Percentiles rank a stretch among this genome's conserved stretches.
Conservation (phyloP, 2,797 vertebrate species). For the Merluccius polli region DNA sequence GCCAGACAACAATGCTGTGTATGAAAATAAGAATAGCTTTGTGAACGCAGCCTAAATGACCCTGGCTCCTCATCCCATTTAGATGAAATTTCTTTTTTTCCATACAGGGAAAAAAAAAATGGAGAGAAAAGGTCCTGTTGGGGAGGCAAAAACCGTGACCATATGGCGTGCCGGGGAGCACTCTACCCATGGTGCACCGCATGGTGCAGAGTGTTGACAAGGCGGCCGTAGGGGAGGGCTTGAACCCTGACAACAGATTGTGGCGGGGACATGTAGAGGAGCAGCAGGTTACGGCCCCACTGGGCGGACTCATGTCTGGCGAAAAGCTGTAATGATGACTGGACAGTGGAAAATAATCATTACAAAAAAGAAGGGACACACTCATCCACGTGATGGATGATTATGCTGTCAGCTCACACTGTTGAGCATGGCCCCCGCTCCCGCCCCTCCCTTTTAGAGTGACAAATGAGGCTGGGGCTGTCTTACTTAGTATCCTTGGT, state of each 20-base stretch:
- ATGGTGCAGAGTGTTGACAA: slow-evolving; percentile 17
- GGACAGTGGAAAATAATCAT: neutral
- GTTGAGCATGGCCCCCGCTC: neutral
- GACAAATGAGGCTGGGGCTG: neutral
- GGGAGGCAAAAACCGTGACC: slow-evolving; percentile 39
- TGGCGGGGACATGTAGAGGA: slow-evolving; percentile 57
- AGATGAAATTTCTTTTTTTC: neutral
- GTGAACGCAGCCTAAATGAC: too few relatives aligned
- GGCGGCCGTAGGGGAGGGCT: neutral
- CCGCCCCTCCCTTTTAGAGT: neutral
- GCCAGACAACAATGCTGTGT: too few relatives aligned
- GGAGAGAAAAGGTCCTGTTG: neutral
- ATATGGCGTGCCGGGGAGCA: slow-evolving; percentile 52
- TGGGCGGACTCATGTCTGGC: slow-evolving; percentile 30
- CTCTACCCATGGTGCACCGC: slow-evolving; percentile 48
- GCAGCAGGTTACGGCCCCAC: slow-evolving; percentile 50
- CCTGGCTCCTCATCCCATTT: neutral
- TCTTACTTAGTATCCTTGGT: slow-evolving; percentile 70
- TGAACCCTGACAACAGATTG: neutral
- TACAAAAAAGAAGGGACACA: slow-evolving; percentile 5
- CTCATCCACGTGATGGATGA: neutral
- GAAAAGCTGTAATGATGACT: neutral
- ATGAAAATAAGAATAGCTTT: too few relatives aligned
- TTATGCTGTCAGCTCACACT: neutral
- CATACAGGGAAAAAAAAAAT: neutral